phyloP scores from a whole-genome alignment of 2,797 vertebrate species.

The Oreonectes daqikongensis region DNA sequence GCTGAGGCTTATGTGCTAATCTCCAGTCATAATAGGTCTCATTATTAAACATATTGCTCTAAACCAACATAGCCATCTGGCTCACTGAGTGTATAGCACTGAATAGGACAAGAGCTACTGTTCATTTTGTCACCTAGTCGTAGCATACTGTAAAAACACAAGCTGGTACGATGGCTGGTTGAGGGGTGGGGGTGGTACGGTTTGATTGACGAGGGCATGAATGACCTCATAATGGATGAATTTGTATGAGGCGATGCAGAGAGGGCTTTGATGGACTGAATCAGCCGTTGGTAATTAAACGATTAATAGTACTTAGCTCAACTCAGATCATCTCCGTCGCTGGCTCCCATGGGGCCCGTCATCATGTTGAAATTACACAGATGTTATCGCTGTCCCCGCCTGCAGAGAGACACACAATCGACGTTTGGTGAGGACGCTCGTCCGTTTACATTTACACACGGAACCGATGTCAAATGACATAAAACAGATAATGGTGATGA shows the following conservation, averaged over 20 bases:
- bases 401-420: conserved; percentile 49
- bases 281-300: conserved; percentile 63
- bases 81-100: conserved; percentile 22
- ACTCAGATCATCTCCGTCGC: conserved; percentile 58
- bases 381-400: conserved; percentile 53
- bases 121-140: conserved; percentile 44
- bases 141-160: conserved; percentile 41
- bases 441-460: conserved; percentile 4
- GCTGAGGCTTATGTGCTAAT: conserved; percentile 33
- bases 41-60: conserved; percentile 49
- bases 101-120: conserved; percentile 38
- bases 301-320: conserved; percentile 62
- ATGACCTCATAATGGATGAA: conserved; percentile 56
- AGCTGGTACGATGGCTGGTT: conserved; percentile 20
- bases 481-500: conserved; percentile 26
- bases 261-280: conserved; percentile 59
- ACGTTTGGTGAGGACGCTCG: conserved; percentile 27
- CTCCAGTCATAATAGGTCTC: conserved; percentile 43
- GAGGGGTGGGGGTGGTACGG: conserved; percentile 18
- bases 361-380: conserved; percentile 60
- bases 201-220: conserved; percentile 52
- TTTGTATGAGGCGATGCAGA: conserved; percentile 55
- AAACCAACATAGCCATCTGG: conserved; percentile 50
- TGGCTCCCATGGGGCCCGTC: conserved; percentile 57
- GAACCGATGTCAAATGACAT: conserved; percentile 38